A percentile compares a stretch with the other conserved stretches of the same genome.
Evolutionary conservation across 2,797 vertebrate genomes (phyloP).

Genomic region (Scyliorhinus canicula): DNA sequence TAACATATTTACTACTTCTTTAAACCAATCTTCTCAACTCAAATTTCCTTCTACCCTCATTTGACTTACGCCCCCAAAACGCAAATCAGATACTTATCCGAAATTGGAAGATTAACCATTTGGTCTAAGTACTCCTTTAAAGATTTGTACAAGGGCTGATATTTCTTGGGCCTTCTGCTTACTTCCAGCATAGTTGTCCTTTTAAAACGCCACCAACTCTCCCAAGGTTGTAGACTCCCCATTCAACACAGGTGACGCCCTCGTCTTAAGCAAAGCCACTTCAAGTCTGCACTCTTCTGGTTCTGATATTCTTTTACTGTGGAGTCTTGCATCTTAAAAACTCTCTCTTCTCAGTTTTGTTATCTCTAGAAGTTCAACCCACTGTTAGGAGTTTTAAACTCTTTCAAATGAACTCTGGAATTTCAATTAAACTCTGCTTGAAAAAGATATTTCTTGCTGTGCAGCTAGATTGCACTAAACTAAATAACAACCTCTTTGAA

Average conservation of each 20-base stretch:
- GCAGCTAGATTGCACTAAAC: background rate
- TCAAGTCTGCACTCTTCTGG: background rate
- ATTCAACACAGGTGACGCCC: background rate
- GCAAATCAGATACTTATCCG: too few relatives aligned
- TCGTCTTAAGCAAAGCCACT: background rate
- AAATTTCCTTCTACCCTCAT: background rate
- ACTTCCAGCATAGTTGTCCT: background rate
- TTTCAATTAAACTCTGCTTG: background rate
- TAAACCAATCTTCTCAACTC: background rate
- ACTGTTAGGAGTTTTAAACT: background rate
- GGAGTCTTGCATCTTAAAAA: background rate
- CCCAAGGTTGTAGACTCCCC: background rate
- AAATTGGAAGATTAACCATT: background rate
- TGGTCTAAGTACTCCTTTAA: background rate
- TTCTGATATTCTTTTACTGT: background rate
- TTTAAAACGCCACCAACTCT: background rate
- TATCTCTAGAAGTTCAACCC: background rate
- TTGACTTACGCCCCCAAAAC: background rate
- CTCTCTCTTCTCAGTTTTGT: background rate
- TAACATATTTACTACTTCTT: background rate
- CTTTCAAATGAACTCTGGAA: background rate
- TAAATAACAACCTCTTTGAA: too few relatives aligned
- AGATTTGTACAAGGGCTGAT: background rate
- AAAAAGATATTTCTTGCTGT: background rate
- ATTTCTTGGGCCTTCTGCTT: background rate